Evolutionary conservation across 2,797 vertebrate genomes (phyloP), one percentile per base, ranked within the genome.

Genomic region (Rhinogobio ventralis): DNA sequence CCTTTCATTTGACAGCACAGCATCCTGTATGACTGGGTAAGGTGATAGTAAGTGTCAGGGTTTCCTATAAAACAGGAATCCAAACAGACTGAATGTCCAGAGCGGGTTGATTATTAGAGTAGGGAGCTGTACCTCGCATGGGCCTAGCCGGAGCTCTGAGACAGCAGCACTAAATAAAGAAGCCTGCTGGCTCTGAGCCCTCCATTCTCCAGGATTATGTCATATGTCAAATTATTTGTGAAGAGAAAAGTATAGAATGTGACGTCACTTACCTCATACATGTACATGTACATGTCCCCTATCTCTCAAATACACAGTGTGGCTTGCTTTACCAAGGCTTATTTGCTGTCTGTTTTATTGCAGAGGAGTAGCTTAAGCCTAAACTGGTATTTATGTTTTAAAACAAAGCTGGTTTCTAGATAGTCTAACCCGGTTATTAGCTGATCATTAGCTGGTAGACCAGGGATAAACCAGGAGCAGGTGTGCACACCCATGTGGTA

Each of bases 121-220:
- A 5, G 45, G 68, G n/a, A 74, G 74, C 82, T 57, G n/a, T 42
- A 46, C 39, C n/a, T 72, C 7, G 8, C 25, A 60, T 60, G 36
- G 33, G 51, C 36, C 66, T 0, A 57, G 33, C 25, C 19, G 0
- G 33, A 81, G 68, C 71, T 74, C 69, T 19, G 25, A 85, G 51
- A 71, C 75, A 73, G n/a, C 69, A 46, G 33, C 78, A 67, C 60
- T 81, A 46, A 85, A 85, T 85, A 85, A 81, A 85, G 84, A 36
- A 74, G 57, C 83, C 53, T 15, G 10, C n/a, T 55, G 60, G 20
- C 82, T 55, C 33, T 0, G 30, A 75, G 20, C 28, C 33, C 68
- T 80, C 60, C 5, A 5, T 74, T 81, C 60, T 9, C 46, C 46
- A 67, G 42, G n/a, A 74, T n/a, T 81, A 57, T 81, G 78, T 45